Base-by-base conservation (phyloP, 2,888 invertebrate genomes). In the Lycia hirtaria region DNA sequence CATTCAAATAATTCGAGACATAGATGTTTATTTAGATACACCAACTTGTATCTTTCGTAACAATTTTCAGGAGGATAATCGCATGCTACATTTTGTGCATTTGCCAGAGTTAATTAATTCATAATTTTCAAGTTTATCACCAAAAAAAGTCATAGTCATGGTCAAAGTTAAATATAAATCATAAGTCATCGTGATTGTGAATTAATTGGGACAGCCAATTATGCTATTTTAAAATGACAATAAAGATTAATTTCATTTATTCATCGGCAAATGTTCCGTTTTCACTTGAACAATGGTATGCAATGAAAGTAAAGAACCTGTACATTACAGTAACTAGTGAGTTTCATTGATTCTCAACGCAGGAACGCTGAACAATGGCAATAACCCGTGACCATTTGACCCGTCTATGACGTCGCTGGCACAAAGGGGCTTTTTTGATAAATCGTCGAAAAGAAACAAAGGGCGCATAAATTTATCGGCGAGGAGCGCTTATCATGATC, bases 371-470 rank as follows among this genome's bases (percentile, higher is more conserved):
- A 56, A 63, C 65, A 67, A 67, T 60, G 56, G 48, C 62, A 24
- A 48, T 54, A 32, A 53, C 37, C 43, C 56, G 68, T 76, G 74
- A 76, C 75, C 75, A 62, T 71, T 75, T 82, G 77, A 78, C 77
- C 80, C 61, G 69, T 69, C 73, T 78, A 73, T 79, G 72, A 73
- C 67, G 65, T 75, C 66, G 64, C 66, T 47, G 67, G 67, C 64
- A 80, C 76, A 83, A 81, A 78, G 76, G 75, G 78, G 69, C 65
- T 76, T 84, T 87, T 87, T 87, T 88, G 86, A 88, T 88, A 85
- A 86, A 89, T 89, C 80, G 79, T 78, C 72, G 82, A 85, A 87
- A 88, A 88, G 86, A 88, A 87, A 90, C 88, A 91, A 92, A 91
- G 88, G 87, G 78, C 85, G 81, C 84, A 90, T 90, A 90, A 89